A percentile compares a stretch with the other conserved stretches of the same genome.
Evolutionary conservation across 2,888 invertebrate species (phyloP).

Genomic region (Amblyjoppa fuscipennis): DNA sequence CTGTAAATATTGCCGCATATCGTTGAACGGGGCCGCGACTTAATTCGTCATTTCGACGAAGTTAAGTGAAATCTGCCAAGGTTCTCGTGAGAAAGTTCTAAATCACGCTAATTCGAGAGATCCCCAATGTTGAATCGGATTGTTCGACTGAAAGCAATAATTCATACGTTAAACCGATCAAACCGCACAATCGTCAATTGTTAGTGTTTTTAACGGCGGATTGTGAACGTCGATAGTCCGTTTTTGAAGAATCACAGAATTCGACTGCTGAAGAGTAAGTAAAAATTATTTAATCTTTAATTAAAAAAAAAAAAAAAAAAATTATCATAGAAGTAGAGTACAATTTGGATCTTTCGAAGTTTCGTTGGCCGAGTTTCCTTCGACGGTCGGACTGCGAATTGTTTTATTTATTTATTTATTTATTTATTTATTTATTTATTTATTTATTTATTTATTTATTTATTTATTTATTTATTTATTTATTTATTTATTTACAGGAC

Average conservation of each 20-base stretch:
- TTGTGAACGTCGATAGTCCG: not conserved
- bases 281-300: not conserved
- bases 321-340: not conserved
- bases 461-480: too few species aligned
- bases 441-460: too few species aligned
- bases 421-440: too few species aligned
- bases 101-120: too few species aligned
- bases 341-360: too few species aligned
- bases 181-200: slow-evolving; percentile 3
- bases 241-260: not conserved
- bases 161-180: slow-evolving; percentile 11
- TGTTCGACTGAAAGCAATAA: slow-evolving; percentile 5
- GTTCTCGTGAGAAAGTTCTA: not conserved
- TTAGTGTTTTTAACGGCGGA: not conserved
- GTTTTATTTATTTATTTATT: too few species aligned
- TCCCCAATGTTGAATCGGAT: not conserved
- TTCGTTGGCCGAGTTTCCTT: too few species aligned
- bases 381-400: too few species aligned
- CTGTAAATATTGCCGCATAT: slow-evolving; percentile 30
- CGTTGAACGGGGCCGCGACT: not conserved
- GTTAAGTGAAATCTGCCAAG: not conserved
- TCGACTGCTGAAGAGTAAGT: slow-evolving; percentile 14
- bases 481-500: too few species aligned
- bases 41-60: slow-evolving; percentile 35
- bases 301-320: not conserved